These are phyloP conservation scores for Oenanthe melanoleuca DNA, from an alignment of 2,113 vertebrate genomes.

Conservation along the genomic window DNA sequence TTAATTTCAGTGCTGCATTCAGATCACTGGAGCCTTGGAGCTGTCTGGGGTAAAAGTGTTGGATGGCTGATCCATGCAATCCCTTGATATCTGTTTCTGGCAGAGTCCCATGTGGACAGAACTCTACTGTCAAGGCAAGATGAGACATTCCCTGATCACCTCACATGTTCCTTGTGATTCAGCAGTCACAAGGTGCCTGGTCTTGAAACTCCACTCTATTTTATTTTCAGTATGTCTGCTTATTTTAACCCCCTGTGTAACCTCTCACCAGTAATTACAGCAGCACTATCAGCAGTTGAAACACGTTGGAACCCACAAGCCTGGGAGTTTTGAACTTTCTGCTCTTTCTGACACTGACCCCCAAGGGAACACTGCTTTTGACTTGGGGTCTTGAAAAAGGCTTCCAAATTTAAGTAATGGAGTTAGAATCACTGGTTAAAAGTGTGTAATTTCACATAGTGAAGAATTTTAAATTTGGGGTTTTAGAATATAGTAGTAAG, in stretches of 20 bases:
- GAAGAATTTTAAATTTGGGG: no score
- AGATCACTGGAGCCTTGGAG: background rate
- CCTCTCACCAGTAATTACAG: no score
- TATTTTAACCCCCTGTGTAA: background rate
- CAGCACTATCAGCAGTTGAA: background rate
- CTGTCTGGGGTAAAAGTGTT: background rate
- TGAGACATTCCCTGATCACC: background rate
- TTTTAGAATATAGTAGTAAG: no score
- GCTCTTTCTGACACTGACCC: no score
- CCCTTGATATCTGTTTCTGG: background rate
- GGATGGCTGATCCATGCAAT: background rate
- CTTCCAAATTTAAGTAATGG: no score
- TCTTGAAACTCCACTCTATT: background rate
- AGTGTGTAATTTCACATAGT: no score
- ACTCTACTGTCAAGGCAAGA: background rate
- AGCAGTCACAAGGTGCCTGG: background rate
- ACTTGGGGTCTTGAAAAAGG: no score
- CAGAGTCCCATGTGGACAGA: background rate
- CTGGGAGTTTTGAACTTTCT: no score
- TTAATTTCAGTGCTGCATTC: background rate
- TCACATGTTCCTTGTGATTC: background rate
- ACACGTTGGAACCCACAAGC: background rate
- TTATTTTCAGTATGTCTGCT: background rate
- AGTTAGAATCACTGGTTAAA: no score
- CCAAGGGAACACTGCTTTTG: no score